Percentiles rank a stretch among this genome's conserved stretches.
phyloP scores from a whole-genome alignment of 1,140 invertebrate species.

The Colletes latitarsis region DNA sequence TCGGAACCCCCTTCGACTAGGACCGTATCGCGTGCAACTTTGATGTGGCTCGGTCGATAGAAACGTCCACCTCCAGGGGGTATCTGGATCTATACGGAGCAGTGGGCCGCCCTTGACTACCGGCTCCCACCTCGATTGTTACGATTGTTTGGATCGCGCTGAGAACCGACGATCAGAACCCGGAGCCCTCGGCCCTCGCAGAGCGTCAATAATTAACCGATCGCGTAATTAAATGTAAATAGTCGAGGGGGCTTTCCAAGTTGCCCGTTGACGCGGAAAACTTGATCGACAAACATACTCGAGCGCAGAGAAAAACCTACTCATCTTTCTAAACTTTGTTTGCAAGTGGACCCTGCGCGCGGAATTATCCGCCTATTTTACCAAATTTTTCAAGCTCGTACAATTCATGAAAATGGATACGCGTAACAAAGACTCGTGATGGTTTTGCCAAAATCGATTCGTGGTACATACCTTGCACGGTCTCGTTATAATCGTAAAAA shows the following conservation, averaged over 20 bases:
- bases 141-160: slow-evolving; percentile 71
- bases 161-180: slow-evolving; percentile 53
- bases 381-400: too few relatives aligned
- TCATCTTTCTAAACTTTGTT: too few relatives aligned
- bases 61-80: slow-evolving; percentile 72
- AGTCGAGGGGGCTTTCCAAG: slow-evolving; percentile 36
- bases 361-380: too few relatives aligned
- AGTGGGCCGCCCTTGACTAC: slow-evolving; percentile 53
- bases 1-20: not conserved
- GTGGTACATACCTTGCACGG: too few relatives aligned
- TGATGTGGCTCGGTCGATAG: slow-evolving; percentile 78
- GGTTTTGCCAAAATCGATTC: too few relatives aligned
- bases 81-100: slow-evolving; percentile 45
- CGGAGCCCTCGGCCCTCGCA: slow-evolving; percentile 37
- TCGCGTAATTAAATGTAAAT: slow-evolving; percentile 79
- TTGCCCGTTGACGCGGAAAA: slow-evolving; percentile 47
- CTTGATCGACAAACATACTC: slow-evolving; percentile 34
- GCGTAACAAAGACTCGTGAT: too few relatives aligned
- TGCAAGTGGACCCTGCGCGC: too few relatives aligned
- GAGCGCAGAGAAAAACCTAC: not conserved
- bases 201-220: slow-evolving; percentile 77
- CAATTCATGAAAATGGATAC: too few relatives aligned
- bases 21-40: slow-evolving; percentile 75
- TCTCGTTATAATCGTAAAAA: too few relatives aligned
- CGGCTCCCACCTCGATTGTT: slow-evolving; percentile 64